Evolutionary conservation across 2,888 invertebrate species (phyloP), one percentile per base, ranked within the genome.

Genomic region (Pachycephus smyrnensis): DNA sequence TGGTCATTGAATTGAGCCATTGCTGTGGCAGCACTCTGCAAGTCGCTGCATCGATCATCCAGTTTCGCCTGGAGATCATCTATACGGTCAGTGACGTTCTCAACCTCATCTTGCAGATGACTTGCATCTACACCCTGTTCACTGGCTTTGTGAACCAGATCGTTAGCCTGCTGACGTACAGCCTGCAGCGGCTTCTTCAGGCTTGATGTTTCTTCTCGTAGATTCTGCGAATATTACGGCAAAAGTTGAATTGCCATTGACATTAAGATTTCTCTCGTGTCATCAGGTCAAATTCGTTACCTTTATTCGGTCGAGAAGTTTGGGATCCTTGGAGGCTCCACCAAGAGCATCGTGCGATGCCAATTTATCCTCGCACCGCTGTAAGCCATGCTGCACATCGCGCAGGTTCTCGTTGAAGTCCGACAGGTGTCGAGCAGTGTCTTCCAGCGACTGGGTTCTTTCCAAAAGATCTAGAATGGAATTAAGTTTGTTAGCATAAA

Each of bases 1-100:
- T 96, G 95, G 82, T 97, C 97, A 92, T 97, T 97, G 92, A 98
- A 98, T 86, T 96, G 96, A 0, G 96, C 94, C 75, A 97, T 95
- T 0, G 97, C 97, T 0, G 96, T 96, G 0, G 97, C 96, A 0
- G 97, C 97, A 0, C 96, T 96, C 82, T 97, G 97, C 76, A 98
- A 91, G 83, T 96, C 94, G 75, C 95, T 95, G 86, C 95, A 95
- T 6, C 97, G 94, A 84, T 97, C 96, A 77, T 95, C 95, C 4
- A 98, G 94, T 83, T 96, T 94, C 0, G 95, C 94, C 86, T 96
- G 95, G 76, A 98, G 92, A 82, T 97, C 96, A 37, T 95, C 94
- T 82, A 96, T 95, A 37, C 96, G 93, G 86, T 97, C 97, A 0
- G 94, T 94, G 40, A 98, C 92, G 37, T 94, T 94, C 79, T 95